Percentiles rank a stretch among this genome's conserved stretches.
These are phyloP conservation scores for Drosophila albomicans DNA, from an alignment of 1,140 invertebrate species.

Conservation along the genomic window DNA sequence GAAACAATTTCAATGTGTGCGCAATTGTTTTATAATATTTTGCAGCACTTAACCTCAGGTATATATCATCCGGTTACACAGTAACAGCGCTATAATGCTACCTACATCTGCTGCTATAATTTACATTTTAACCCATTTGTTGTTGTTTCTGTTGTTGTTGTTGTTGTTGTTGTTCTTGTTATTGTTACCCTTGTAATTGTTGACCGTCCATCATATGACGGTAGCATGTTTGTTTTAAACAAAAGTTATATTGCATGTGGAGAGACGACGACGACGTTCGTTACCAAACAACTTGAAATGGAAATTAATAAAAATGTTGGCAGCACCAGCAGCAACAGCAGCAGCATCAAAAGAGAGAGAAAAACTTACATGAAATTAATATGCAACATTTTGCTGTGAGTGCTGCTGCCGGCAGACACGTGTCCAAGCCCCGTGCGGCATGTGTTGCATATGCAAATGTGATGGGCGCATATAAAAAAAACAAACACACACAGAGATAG, in stretches of 20 bases:
- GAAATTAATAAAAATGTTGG: conserved; percentile 73
- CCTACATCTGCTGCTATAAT: conserved; percentile 60
- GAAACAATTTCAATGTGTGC: background rate
- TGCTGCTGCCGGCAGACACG: conserved; percentile 35
- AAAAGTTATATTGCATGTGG: conserved; percentile 53
- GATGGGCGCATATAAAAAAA: conserved; percentile 18
- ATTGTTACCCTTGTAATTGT: conserved; percentile 54
- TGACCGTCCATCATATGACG: conserved; percentile 72
- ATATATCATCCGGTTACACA: conserved; percentile 25
- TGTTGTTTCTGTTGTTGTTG: conserved; percentile 42
- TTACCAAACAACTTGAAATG: conserved; percentile 55
- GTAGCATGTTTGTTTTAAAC: conserved; percentile 72
- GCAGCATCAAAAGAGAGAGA: conserved; percentile 17
- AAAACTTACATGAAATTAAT: conserved; percentile 66
- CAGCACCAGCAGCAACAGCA: background rate
- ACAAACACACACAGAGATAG: background rate
- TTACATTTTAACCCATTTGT: conserved; percentile 67
- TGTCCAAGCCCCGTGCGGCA: conserved; percentile 48
- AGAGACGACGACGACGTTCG: conserved; percentile 1
- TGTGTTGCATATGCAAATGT: conserved; percentile 71
- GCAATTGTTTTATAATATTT: conserved; percentile 2
- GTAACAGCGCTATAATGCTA: conserved; percentile 14
- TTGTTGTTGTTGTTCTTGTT: conserved; percentile 37
- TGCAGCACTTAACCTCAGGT: background rate
- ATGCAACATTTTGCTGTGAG: conserved; percentile 71